phyloP scores from a whole-genome alignment of 2,888 invertebrate species.

The Leptogaster cylindrica region DNA sequence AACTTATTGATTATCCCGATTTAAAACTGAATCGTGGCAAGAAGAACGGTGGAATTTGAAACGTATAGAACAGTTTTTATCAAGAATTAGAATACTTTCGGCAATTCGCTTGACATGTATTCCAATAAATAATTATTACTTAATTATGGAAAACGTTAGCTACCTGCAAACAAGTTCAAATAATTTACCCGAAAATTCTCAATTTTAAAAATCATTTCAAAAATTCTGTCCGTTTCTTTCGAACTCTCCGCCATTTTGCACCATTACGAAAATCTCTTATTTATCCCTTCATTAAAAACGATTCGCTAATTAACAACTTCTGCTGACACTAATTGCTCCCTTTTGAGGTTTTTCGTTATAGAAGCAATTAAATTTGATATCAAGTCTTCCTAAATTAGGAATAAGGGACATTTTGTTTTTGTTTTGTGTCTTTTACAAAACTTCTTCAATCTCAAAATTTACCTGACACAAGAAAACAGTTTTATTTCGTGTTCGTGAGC shows the following conservation, averaged over 20 bases:
- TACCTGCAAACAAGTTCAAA: no score
- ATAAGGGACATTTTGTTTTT: background rate
- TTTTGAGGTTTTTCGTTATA: background rate
- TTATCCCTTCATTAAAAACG: background rate
- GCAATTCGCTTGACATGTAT: background rate
- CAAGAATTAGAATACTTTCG: no score
- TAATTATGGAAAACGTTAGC: background rate
- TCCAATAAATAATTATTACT: background rate
- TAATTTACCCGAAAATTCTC: no score
- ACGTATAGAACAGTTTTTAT: no score
- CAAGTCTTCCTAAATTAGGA: background rate
- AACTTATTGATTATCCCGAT: no score
- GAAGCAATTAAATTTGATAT: background rate
- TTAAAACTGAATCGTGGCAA: no score
- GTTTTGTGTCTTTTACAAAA: background rate
- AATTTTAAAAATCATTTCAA: no score
- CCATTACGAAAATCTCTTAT: background rate
- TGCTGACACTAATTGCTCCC: background rate
- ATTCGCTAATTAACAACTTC: slow-evolving; percentile 4
- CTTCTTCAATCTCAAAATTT: background rate
- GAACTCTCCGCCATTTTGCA: background rate
- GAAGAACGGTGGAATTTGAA: no score
- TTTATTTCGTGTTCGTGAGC: no score
- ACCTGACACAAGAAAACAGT: background rate
- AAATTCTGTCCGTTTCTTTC: no score